These are phyloP conservation scores for Coecobrya sp. DNA, from an alignment of 2,888 invertebrate species.

Conservation along the genomic window DNA sequence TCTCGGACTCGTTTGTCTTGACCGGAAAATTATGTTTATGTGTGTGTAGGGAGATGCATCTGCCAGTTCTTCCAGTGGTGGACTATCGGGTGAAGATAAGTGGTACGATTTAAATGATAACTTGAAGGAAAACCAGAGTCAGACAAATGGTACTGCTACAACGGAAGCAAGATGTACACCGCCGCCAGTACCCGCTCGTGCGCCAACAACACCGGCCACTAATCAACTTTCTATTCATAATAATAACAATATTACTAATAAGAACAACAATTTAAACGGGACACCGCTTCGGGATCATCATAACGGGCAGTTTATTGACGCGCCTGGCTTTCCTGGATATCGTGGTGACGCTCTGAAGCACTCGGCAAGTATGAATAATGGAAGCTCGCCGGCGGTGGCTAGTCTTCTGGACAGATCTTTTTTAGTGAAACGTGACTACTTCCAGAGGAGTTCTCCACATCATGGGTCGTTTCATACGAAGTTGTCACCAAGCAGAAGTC, in stretches of 20 bases:
- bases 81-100: slow-evolving; percentile 90
- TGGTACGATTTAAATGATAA: slow-evolving; percentile 89
- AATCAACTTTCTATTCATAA: slow-evolving; percentile 62
- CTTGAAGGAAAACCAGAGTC: slow-evolving; percentile 85
- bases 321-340: slow-evolving; percentile 66
- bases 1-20: not conserved
- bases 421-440: slow-evolving; percentile 83
- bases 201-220: slow-evolving; percentile 50
- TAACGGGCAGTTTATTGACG: slow-evolving; percentile 44
- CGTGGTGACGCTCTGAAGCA: slow-evolving; percentile 76
- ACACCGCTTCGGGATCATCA: slow-evolving; percentile 61
- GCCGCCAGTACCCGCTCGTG: slow-evolving; percentile 85
- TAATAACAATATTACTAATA: slow-evolving; percentile 65
- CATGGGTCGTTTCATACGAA: slow-evolving; percentile 86
- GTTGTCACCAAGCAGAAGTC: slow-evolving; percentile 85
- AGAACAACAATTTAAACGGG: slow-evolving; percentile 64
- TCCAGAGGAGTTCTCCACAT: slow-evolving; percentile 85
- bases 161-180: slow-evolving; percentile 83
- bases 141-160: slow-evolving; percentile 36
- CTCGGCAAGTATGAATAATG: slow-evolving; percentile 77
- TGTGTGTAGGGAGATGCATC: slow-evolving; percentile 88
- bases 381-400: slow-evolving; percentile 67
- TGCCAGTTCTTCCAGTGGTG: slow-evolving; percentile 91
- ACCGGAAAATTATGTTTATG: slow-evolving; percentile 9
- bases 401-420: slow-evolving; percentile 81